Evolutionary conservation across 2,797 vertebrate genomes (phyloP).

Genomic region (Knipowitschia caucasica): DNA sequence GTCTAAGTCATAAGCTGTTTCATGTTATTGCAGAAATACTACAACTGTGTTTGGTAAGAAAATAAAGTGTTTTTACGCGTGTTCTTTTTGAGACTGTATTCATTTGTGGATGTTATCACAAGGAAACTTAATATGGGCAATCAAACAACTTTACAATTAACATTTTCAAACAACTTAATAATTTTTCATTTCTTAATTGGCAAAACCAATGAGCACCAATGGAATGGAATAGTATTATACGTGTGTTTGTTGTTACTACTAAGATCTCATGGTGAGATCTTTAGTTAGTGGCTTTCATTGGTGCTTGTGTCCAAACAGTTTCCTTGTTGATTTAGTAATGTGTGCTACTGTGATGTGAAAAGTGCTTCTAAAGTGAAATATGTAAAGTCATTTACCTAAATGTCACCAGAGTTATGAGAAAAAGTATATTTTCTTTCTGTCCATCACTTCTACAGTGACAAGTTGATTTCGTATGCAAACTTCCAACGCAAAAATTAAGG

Average conservation of each 20-base stretch:
- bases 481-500: conserved; percentile 34
- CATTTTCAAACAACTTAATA: not conserved
- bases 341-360: not conserved
- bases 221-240: not conserved
- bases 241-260: not conserved
- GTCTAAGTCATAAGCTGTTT: conserved; percentile 21
- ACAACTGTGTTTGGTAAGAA: conserved; percentile 43
- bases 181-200: not conserved
- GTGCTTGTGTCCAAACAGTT: conserved; percentile 8
- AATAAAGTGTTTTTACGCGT: conserved; percentile 62
- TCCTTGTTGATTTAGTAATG: not conserved
- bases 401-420: conserved; percentile 17
- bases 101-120: not conserved
- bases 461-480: conserved; percentile 45
- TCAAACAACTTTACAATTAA: not conserved
- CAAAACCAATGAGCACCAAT: not conserved
- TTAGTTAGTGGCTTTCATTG: not conserved
- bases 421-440: conserved; percentile 25
- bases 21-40: conserved; percentile 23
- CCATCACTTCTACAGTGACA: conserved; percentile 29
- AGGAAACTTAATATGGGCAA: not conserved
- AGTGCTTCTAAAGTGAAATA: conserved; percentile 14
- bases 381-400: conserved; percentile 8
- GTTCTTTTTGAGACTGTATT: conserved; percentile 43
- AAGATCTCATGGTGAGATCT: not conserved